Evolutionary conservation across 2,113 vertebrate genomes (phyloP), one percentile per base, ranked within the genome.

Genomic region (Cyanocitta stelleri): DNA sequence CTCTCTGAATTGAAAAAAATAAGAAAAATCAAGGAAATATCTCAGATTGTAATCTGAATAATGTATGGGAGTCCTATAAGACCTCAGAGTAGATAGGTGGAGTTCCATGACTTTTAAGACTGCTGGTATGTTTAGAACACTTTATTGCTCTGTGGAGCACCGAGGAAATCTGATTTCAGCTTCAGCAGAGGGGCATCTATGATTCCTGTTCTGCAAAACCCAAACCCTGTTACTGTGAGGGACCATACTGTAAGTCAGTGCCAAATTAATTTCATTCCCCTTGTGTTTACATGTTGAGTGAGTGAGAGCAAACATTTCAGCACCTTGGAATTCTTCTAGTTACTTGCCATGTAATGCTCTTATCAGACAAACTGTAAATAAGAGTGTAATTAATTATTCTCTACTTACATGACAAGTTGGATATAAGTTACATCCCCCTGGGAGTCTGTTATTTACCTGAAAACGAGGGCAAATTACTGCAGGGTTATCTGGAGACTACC

Each of bases 321-420:
- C 59, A 71, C 74, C 94, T 96, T 94, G 83, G 93, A 96, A 90
- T 95, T 85, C 80, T 96, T 94, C 93, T 93, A 54, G 80, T 90
- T 97, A 87, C 92, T 97, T 87, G 66, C 74, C 33, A 5, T 96
- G 97, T 97, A 97, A 97, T 97, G 86, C 72, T 95, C 74, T 97
- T 98, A 97, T 97, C 95, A 97, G 95, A 74, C 95, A 94, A 97
- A 94, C 95, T 95, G 95, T 97, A 98, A 98, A 97, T 95, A 97
- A 82, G 77, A 96, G 89, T 67, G 89, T 95, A 97, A 98, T 98
- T 98, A 98, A 98, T 98, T 97, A 96, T 93, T 96, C 85, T 95
- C 80, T 89, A 95, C 96, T 97, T 97, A 92, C 93, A 87, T 81
- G 96, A 96, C 95, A 97, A 96, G 93, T 95, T 88, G 69, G 62